Evolutionary conservation across 2,888 invertebrate species (phyloP), one percentile per base, ranked within the genome.

Genomic region (Lamellibrachia columna): DNA sequence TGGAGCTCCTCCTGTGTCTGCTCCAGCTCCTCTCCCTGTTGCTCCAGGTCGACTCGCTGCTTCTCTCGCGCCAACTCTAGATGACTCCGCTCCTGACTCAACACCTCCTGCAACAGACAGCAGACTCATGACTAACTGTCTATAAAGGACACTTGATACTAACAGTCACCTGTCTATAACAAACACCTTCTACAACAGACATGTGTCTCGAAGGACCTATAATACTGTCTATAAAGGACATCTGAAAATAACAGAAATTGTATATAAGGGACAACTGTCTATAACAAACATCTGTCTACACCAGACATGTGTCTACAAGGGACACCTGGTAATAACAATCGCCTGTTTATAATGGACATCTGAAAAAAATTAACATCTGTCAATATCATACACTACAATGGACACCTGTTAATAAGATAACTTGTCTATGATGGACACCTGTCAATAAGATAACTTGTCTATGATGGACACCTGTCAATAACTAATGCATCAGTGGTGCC

Each of bases 91-190:
- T 91, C 91, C 11, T 53, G 9, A 53, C 91, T 52, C 40, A 91
- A 22, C 91, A 52, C 52, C 91, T 91, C 91, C 91, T 91, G n/a
- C 91, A 91, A 91, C 0, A n/a, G 28, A 91, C 91, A 91, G 52
- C 40, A 0, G 52, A 91, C 91, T 52, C 91, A 91, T 28, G 28
- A 75, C 11, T 58, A 8, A 58, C 58, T 58, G 11, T 15, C 75
- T 75, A 75, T 22, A 75, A 75, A 3, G 75, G 58, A 58, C 58
- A 58, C 58, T 2, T 58, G 58, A 11, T 15, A 11, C 6, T 15
- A 11, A 58, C 58, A 58, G 58, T 11, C 58, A 58, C 58, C 58
- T 58, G 8, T 58, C 58, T 58, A 58, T 15, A 58, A 58, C 58
- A 58, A 15, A 58, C 58, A 58, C 7, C 7, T 58, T 4, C 58